phyloP scores from a whole-genome alignment of 1,140 invertebrate species.

The Carposina sasakii region DNA sequence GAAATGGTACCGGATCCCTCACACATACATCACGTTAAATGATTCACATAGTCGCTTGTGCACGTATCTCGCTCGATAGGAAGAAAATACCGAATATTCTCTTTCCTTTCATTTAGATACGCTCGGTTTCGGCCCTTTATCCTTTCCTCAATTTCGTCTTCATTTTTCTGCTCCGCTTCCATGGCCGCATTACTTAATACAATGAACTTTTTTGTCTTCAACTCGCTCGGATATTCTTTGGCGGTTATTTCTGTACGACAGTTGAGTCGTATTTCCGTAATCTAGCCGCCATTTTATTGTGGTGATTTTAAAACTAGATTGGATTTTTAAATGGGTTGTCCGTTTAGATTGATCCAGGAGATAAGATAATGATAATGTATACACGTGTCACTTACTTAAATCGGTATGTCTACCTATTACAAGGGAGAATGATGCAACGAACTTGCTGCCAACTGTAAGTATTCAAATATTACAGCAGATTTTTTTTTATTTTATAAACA shows the following conservation, averaged over 20 bases:
- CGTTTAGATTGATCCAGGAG: too few species aligned
- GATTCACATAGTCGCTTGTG: too few species aligned
- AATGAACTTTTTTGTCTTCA: conserved; percentile 31
- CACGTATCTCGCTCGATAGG: conserved; percentile 27
- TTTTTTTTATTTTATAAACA: too few species aligned
- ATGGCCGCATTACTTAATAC: conserved; percentile 31
- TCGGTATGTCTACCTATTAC: too few species aligned
- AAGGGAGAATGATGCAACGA: too few species aligned
- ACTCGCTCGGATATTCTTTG: conserved; percentile 20
- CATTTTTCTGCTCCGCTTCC: conserved; percentile 18
- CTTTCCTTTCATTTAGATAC: conserved; percentile 36
- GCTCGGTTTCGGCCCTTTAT: conserved; percentile 25
- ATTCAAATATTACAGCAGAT: too few species aligned
- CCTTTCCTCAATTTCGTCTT: conserved; percentile 28
- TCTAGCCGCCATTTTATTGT: too few species aligned
- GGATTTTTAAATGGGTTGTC: too few species aligned
- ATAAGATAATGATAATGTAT: too few species aligned
- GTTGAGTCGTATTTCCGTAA: conserved; percentile 6
- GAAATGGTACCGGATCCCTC: conserved; percentile 9
- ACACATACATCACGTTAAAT: conserved; percentile 33
- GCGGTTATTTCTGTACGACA: conserved; percentile 16
- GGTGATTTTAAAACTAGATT: too few species aligned
- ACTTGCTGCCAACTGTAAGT: too few species aligned
- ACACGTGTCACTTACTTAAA: too few species aligned
- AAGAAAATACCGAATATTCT: conserved; percentile 23